Evolutionary conservation across 2,113 vertebrate species (phyloP), one percentile per base, ranked within the genome.

Genomic region (Todiramphus chloris): DNA sequence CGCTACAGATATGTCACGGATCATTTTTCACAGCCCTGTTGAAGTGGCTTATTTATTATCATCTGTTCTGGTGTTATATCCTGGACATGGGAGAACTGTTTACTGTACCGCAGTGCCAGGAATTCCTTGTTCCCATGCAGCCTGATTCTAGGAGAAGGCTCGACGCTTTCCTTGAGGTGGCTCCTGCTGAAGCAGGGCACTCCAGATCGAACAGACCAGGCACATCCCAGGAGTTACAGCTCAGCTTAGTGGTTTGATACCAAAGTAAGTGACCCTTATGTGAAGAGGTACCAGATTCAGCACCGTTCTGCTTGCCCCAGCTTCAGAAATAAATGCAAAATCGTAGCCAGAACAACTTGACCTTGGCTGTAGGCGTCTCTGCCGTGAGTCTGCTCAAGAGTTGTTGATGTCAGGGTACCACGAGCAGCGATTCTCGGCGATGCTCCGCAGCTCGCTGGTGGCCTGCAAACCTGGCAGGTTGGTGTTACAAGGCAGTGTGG

Each of bases 21-120:
- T 97, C 92, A 59, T 91, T 95, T 97, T 96, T 97, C 93, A 97
- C 89, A 89, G 82, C 69, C 86, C 85, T 94, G 70, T 96, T 96
- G 68, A 89, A 95, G 91, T 39, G 73, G 82, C 72, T 96, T 96
- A 94, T 97, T 95, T 92, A 95, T 90, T 91, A 92, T 94, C 92
- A 55, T 96, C 88, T 96, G 72, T 91, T 88, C 93, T 93, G 90
- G 89, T 96, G 95, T 95, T 83, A 96, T 25, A 95, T 97, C 96
- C 93, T 96, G 91, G 92, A 90, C 69, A 80, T 85, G 84, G 91
- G 76, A 95, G 80, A 93, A 75, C 73, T 78, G 96, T 95, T 97
- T 95, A 93, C 90, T 88, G 68, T 87, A 64, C 83, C 3, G 3
- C 21, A 15, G 74, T 90, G 94, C 96, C 96, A 98, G 70, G 48